Percentiles rank a stretch among this genome's conserved stretches.
Evolutionary conservation across 2,113 vertebrate species (phyloP).

Genomic region (Prunella himalayana): DNA sequence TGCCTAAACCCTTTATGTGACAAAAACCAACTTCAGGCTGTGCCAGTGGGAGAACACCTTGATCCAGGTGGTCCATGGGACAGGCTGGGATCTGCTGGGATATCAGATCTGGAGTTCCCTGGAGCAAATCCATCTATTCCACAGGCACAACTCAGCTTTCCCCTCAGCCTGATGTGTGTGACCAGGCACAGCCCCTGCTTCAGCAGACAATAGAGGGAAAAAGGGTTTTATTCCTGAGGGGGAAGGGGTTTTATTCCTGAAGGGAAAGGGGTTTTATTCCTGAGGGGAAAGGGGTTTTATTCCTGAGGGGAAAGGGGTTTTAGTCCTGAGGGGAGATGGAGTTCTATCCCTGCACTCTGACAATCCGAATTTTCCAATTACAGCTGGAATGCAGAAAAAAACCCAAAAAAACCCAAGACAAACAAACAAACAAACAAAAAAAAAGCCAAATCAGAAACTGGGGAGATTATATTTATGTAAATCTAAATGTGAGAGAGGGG

Average conservation of each 20-base stretch:
- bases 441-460: background rate
- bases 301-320: background rate
- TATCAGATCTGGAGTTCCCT: background rate
- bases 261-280: background rate
- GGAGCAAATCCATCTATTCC: background rate
- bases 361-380: background rate
- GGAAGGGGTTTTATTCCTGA: background rate
- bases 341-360: background rate
- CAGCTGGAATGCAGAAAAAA: background rate
- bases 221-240: background rate
- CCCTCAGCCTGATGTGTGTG: background rate
- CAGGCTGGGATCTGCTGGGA: rapidly evolving
- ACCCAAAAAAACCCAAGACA: too few species aligned
- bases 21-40: too few species aligned
- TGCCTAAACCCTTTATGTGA: rapidly evolving
- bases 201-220: background rate
- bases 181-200: background rate
- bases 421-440: background rate
- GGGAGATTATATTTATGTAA: background rate
- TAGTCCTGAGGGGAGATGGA: background rate
- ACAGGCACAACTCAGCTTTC: background rate
- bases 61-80: background rate
- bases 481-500: background rate
- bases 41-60: background rate
- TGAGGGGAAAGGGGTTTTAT: background rate